Base-by-base conservation (phyloP, 2,113 vertebrate genomes). In the Pipra filicauda region DNA sequence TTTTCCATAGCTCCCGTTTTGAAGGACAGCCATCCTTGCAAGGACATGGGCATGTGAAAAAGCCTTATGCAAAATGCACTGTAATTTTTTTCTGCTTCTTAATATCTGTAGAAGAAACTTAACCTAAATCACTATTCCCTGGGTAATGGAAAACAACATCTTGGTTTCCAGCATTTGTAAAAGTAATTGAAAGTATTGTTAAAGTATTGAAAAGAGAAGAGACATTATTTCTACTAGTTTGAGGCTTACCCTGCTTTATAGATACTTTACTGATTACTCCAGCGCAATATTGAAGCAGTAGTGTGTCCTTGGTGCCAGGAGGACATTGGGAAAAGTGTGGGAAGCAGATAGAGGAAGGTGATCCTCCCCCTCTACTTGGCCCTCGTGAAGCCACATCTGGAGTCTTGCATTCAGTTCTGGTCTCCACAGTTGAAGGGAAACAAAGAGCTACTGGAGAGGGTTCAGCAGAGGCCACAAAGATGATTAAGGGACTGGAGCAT, bases 1-100 rank as follows among this genome's bases (percentile, higher is more conserved):
- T 91, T 94, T 95, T 75, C 59, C 48, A 59, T 7, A 64, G 27
- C 27, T 76, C 51, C 77, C 27, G 39, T 88, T 91, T 85, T 67
- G 78, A 88, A 91, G 85, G 81, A 88, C 71, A 95, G 22, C 2
- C 0, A 1, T 48, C 27, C 33, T 90, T 55, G 18, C 30, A 61
- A 64, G 88, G 69, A 59, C 52, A 39, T 2, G 16, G 35, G 15
- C 33, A 28, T 41, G 20, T 80, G 51, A 22, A 93, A 74, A 83
- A 80, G 3, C 23, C 4, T 88, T 62, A 66, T n/a, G 31, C 58
- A 66, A 88, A 89, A 88, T 19, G 3, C 31, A 41, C 8, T 67
- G 18, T 21, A 23, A 31, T 77, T 41, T 54, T 75, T 91, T 88
- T 57, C n/a, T 66, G 6, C 37, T 64, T 48, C 27, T 52, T 62